Evolutionary conservation across 2,797 vertebrate species (phyloP).

Genomic region (Mormyrops attenuatus): DNA sequence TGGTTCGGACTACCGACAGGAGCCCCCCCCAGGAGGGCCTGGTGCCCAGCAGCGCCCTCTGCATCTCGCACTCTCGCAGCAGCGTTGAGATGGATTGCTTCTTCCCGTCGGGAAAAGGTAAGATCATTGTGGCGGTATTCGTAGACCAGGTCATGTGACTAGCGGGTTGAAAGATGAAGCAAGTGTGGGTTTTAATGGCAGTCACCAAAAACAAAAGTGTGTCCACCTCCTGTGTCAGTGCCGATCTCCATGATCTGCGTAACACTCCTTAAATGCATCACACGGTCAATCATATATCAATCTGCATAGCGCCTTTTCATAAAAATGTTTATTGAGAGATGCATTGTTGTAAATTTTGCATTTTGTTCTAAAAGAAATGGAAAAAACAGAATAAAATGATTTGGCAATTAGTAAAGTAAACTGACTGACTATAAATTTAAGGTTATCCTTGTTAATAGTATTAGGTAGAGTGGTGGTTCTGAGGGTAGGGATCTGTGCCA

Average conservation of each 20-base stretch:
- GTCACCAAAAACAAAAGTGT: not conserved
- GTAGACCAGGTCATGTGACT: not conserved
- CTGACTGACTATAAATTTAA: not conserved
- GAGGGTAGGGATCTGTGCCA: not conserved
- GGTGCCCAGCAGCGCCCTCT: slow-evolving; percentile 86
- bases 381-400: not conserved
- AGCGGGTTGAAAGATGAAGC: not conserved
- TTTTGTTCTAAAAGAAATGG: not conserved
- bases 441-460: not conserved
- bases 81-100: slow-evolving; percentile 94
- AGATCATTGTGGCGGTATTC: slow-evolving; percentile 32
- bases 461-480: not conserved
- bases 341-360: not conserved
- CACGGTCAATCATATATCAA: too few species aligned
- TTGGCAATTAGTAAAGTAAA: not conserved
- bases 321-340: not conserved
- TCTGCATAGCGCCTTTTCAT: not conserved
- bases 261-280: not conserved
- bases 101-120: slow-evolving; percentile 71
- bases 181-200: not conserved
- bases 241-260: not conserved
- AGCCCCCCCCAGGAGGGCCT: slow-evolving; percentile 85
- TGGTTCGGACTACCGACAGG: slow-evolving; percentile 83
- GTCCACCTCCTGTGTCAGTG: not conserved
- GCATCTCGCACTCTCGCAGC: slow-evolving; percentile 91